Base-by-base conservation (phyloP, 2,797 vertebrate genomes). In the Furcifer pardalis region DNA sequence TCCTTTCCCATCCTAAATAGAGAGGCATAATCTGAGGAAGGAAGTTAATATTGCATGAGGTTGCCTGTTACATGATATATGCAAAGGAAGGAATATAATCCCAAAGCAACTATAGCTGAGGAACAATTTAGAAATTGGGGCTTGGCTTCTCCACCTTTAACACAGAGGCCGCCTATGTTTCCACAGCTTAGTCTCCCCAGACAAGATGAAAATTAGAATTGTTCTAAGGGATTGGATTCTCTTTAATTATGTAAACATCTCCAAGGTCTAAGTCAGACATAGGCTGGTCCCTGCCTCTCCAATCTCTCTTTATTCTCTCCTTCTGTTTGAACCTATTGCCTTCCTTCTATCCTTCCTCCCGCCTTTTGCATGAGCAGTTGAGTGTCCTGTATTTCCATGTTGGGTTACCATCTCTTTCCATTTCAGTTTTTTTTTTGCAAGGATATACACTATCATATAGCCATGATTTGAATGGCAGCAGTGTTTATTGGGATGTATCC, bases 241-340 rank as follows among this genome's bases (percentile, higher is more conserved):
- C n/a, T 77, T 94, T 91, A 94, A 92, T 94, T 93, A 94, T 94
- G 93, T 93, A 94, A 89, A 89, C 49, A 88, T 77, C 23, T 27
- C 83, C 87, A 87, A 84, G 88, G 59, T 90, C 91, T 91, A 94
- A 94, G 30, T 89, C 90, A 94, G 81, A 86, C 13, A 0, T 8
- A 79, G 77, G 21, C 79, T 83, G 0, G 0, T n/a, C 0, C 4
- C 86, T 76, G 35, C 49, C 46, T 83, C 66, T 27, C 44, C 17
- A 9, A 21, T n/a, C 46, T 83, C 15, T 62, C 19, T 8, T 25
- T 35, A 10, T 19, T 49, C 8, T 1, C 79, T 87, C 1, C 0
- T 4, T 0, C 0, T 35, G 21, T 25, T 32, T 21, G 52, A 81
- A 63, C 63, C 52, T 68, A 56, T 79, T 90, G 49, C 89, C 62